A percentile compares a stretch with the other conserved stretches of the same genome.
Conservation (phyloP, 2,797 vertebrate species). For the Sebastiscus tertius region DNA sequence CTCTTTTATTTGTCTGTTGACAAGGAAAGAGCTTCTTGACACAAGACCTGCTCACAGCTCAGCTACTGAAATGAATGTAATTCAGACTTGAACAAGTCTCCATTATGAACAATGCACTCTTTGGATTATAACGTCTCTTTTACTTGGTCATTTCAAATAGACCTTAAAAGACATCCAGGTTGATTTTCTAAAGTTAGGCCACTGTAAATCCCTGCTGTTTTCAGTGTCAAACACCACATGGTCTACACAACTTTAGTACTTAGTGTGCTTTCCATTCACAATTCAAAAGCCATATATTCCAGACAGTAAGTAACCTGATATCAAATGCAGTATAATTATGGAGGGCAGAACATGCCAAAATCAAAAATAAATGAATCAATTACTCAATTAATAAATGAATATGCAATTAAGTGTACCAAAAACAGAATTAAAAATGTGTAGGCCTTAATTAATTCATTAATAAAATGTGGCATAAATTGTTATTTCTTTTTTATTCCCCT, state of each 20-base stretch:
- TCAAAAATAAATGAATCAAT: too few relatives aligned
- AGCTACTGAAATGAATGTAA: background rate
- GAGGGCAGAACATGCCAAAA: too few relatives aligned
- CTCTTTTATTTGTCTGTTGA: constrained; percentile 1
- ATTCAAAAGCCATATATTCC: background rate
- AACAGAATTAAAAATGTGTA: too few relatives aligned
- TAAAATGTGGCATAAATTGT: too few relatives aligned
- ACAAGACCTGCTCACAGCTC: background rate
- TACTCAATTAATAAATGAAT: too few relatives aligned
- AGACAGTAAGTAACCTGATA: background rate
- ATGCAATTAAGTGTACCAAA: too few relatives aligned
- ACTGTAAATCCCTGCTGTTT: background rate
- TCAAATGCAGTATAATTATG: background rate
- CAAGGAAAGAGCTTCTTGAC: background rate
- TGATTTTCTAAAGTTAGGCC: background rate
- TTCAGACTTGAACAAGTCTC: background rate
- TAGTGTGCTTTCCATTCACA: background rate
- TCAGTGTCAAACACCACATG: background rate
- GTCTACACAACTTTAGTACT: background rate
- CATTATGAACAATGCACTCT: background rate
- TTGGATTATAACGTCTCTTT: background rate
- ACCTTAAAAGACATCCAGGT: background rate
- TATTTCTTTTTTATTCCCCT: too few relatives aligned
- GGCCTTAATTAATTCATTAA: too few relatives aligned
- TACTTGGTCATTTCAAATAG: background rate